Evolutionary conservation across 2,888 invertebrate species (phyloP).

Genomic region (Ephialtes manifestator): DNA sequence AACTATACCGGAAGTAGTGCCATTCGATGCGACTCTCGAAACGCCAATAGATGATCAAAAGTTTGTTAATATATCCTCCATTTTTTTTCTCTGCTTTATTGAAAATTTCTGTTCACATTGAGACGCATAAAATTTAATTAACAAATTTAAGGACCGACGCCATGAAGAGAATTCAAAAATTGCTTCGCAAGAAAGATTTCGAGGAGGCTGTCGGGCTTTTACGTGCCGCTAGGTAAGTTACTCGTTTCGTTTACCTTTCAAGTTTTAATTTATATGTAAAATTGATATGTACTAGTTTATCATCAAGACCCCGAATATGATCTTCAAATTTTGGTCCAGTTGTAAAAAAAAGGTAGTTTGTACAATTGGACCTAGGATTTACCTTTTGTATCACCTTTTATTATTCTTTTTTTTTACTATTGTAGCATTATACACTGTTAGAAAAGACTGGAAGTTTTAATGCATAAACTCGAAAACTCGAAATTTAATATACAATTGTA

Average conservation of each 20-base stretch:
- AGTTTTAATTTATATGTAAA: not conserved
- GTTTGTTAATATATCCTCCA: constrained; percentile 86
- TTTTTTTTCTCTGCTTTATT: not conserved
- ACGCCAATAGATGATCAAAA: constrained; percentile 95
- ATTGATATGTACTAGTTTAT: too few species aligned
- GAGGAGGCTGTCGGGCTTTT: constrained; percentile 94
- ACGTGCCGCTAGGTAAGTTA: constrained; percentile 90
- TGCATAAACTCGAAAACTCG: too few species aligned
- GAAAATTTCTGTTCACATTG: constrained; percentile 10
- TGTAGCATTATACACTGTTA: too few species aligned
- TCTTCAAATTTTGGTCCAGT: too few species aligned
- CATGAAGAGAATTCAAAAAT: constrained; percentile 94
- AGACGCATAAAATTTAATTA: constrained; percentile 7
- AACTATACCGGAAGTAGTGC: constrained; percentile 89
- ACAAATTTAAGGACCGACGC: constrained; percentile 90
- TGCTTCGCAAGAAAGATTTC: constrained; percentile 90
- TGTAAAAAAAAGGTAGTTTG: too few species aligned
- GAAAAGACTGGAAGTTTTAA: too few species aligned
- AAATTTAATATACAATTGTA: too few species aligned
- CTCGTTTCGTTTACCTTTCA: not conserved
- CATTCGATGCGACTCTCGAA: constrained; percentile 95
- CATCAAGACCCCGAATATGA: too few species aligned
- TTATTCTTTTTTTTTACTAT: too few species aligned
- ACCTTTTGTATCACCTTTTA: not conserved
- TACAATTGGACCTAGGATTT: not conserved